Base-by-base conservation (phyloP, 2,113 vertebrate species). In the Oryzias celebensis region DNA sequence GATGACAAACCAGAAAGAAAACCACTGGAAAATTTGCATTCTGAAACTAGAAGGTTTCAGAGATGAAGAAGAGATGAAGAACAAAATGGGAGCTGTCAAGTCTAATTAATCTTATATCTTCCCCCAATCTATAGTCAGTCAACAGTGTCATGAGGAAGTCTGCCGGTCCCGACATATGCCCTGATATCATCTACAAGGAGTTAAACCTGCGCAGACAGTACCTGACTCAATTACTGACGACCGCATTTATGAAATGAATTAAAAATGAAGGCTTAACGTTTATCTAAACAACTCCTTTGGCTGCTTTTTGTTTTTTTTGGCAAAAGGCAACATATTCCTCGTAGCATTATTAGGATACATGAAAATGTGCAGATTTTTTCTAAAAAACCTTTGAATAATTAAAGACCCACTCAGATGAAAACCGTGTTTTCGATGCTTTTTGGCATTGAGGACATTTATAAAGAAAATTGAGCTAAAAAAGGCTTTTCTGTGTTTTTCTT, bases 1-100 rank as follows among this genome's bases (percentile, higher is more conserved):
- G 26, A 28, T 28, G 26, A 28, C 49, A 44, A 28, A 71, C 74
- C 55, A 68, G 28, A 43, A 54, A 61, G 57, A 60, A 69, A 50
- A 64, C 52, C 36, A 46, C 24, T 52, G 4, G 23, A 60, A 28
- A 66, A 43, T 52, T 50, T 51, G 26, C 46, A 53, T 58, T 61
- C 50, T 22, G n/a, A 53, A 50, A 36, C 36, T 49, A 63, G 24
- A 52, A 47, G 2, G 5, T 64, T 42, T 77, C 47, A 56, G 65
- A 24, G 23, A 63, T 67, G 46, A 6, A 6, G 22, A 56, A 45
- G 13, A 61, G 42, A 48, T 45, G 10, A 53, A 58, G 46, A 24
- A 10, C 62, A 41, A 64, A 58, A 53, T 47, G 58, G 56, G 20
- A 28, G 4, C 15, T 18, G 51, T 36, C 42, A 55, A n/a, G 42